These are phyloP conservation scores for Caenorhabditis brenneri DNA, from an alignment of 1,140 invertebrate genomes.

Conservation along the genomic window DNA sequence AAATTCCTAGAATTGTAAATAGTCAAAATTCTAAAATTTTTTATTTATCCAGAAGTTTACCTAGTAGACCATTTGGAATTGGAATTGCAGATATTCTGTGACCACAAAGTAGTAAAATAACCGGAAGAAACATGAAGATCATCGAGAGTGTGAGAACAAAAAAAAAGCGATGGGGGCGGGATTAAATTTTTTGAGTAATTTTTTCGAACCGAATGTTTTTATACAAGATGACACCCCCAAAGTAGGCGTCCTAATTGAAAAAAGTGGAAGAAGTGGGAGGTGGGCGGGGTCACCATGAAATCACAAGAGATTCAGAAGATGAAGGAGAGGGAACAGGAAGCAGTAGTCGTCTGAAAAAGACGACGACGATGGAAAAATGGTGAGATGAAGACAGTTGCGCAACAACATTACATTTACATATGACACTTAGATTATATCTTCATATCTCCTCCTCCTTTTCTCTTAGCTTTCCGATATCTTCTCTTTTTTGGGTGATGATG, in stretches of 20 bases:
- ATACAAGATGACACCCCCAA: not conserved
- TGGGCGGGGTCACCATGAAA: slow-evolving; percentile 3
- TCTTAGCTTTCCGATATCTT: not conserved
- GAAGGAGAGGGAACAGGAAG: not conserved
- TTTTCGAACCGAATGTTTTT: slow-evolving; percentile 1
- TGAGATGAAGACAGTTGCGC: not conserved
- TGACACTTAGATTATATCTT: slow-evolving; percentile 36
- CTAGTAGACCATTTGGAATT: slow-evolving; percentile 66
- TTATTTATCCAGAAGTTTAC: slow-evolving; percentile 56
- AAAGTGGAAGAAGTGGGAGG: slow-evolving; percentile 23
- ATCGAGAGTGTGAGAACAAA: not conserved
- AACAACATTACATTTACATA: slow-evolving; percentile 37
- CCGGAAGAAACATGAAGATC: not conserved
- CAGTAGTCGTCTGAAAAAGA: not conserved
- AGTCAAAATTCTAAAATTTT: no score
- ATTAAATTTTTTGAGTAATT: not conserved
- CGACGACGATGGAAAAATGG: not conserved
- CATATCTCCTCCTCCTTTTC: not conserved
- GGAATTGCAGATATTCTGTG: slow-evolving; percentile 56
- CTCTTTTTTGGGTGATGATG: not conserved
- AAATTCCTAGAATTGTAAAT: not conserved
- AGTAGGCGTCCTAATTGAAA: slow-evolving; percentile 24
- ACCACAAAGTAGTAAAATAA: not conserved
- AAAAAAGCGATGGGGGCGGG: not conserved
- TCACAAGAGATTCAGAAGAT: not conserved